Evolutionary conservation across 2,113 vertebrate genomes (phyloP).

Genomic region (Tenrec ecaudatus): DNA sequence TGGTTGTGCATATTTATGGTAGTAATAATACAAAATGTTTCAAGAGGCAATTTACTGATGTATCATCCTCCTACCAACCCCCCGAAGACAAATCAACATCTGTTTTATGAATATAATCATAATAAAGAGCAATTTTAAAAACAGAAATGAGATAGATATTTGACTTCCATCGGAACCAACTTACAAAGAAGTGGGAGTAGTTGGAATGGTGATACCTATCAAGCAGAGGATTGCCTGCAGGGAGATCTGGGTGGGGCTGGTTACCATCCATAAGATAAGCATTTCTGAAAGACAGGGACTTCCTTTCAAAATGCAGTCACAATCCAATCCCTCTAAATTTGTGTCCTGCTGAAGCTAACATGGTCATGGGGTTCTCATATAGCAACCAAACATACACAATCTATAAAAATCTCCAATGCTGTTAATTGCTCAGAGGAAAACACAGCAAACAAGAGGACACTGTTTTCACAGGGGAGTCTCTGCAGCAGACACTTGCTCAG

Average conservation of each 20-base stretch:
- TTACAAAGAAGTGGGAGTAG: background rate
- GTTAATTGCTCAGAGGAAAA: background rate
- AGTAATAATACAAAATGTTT: too few species aligned
- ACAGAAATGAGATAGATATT: background rate
- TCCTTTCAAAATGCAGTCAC: background rate
- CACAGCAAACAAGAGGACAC: background rate
- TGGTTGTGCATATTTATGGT: too few species aligned
- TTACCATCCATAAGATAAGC: background rate
- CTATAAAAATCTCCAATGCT: background rate
- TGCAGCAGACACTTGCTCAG: background rate
- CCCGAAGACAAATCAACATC: background rate
- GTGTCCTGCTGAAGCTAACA: background rate
- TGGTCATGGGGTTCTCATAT: background rate
- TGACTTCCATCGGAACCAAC: background rate
- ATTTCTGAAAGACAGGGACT: slow-evolving; percentile 14
- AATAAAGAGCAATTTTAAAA: background rate
- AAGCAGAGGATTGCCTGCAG: background rate
- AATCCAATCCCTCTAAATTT: background rate
- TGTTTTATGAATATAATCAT: background rate
- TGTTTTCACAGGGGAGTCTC: background rate
- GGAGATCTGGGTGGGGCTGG: background rate
- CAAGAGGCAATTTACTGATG: background rate
- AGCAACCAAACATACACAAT: background rate
- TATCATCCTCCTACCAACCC: background rate
- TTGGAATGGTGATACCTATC: background rate